Percentiles rank a stretch among this genome's conserved stretches.
phyloP scores from a whole-genome alignment of 2,113 vertebrate species.

The Columba janthina region DNA sequence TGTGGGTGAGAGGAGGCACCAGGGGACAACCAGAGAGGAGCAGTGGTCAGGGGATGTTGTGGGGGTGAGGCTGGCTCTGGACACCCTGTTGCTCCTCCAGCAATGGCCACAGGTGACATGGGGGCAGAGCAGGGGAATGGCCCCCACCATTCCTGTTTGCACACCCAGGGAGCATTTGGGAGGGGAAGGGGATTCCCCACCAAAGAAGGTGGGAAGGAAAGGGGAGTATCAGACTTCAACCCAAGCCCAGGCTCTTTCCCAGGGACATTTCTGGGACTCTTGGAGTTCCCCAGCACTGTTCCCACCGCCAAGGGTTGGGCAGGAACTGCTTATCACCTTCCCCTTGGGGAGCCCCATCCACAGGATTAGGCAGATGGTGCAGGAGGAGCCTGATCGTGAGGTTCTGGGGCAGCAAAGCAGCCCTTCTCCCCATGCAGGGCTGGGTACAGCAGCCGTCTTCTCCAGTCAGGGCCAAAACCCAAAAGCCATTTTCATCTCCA shows the following conservation, averaged over 20 bases:
- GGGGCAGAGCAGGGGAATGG: not conserved
- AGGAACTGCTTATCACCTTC: not conserved
- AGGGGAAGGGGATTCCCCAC: not conserved
- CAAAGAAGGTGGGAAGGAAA: not conserved
- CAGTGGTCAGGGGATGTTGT: not conserved
- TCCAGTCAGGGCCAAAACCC: not conserved
- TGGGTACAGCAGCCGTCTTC: not conserved
- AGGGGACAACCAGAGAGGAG: not conserved
- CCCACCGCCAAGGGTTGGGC: rapidly evolving
- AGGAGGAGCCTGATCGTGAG: not conserved
- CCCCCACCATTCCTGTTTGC: not conserved
- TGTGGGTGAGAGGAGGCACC: not conserved
- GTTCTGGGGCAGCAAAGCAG: not conserved
- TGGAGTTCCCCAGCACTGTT: not conserved
- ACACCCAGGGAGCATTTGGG: rapidly evolving
- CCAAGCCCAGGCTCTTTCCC: no score
- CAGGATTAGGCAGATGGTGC: not conserved
- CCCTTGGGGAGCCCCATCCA: not conserved
- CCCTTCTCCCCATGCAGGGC: rapidly evolving
- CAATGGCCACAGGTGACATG: not conserved
- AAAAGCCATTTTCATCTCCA: rapidly evolving
- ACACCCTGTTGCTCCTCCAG: not conserved
- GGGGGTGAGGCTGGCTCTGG: not conserved
- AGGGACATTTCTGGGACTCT: rapidly evolving
- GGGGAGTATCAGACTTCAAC: no score